These are phyloP conservation scores for Mimachlamys varia DNA, from an alignment of 2,888 invertebrate genomes.

Conservation along the genomic window DNA sequence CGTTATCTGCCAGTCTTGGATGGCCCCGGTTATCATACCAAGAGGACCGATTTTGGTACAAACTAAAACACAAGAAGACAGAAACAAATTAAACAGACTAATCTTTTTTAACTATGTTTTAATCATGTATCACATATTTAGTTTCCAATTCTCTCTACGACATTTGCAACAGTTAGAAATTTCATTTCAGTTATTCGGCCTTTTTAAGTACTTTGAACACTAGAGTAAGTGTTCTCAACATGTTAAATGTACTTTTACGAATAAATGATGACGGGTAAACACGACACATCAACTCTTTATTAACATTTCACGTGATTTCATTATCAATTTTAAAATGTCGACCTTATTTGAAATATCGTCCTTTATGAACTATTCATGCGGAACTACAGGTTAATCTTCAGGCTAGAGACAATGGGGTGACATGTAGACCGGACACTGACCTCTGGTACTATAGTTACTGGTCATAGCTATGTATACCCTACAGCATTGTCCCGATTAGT, in stretches of 20 bases:
- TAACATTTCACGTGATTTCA: neutral
- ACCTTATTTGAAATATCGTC: neutral
- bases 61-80: slow-evolving; percentile 59
- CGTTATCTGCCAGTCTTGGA: slow-evolving; percentile 83
- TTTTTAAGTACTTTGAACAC: too few relatives aligned
- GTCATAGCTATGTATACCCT: neutral
- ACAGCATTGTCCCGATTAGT: neutral
- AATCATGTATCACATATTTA: neutral
- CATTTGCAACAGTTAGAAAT: neutral
- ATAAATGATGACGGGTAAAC: neutral
- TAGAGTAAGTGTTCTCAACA: too few relatives aligned
- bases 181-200: too few relatives aligned
- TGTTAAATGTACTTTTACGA: neutral
- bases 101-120: neutral
- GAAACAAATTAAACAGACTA: neutral
- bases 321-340: too few relatives aligned
- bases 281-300: neutral
- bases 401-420: neutral
- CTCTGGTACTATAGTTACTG: neutral
- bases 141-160: neutral
- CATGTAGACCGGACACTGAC: neutral
- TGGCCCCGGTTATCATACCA: slow-evolving; percentile 82
- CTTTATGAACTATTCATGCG: neutral
- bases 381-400: neutral
- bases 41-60: slow-evolving; percentile 78